These are phyloP conservation scores for Pollenia angustigena DNA, from an alignment of 2,888 invertebrate species.

Conservation along the genomic window DNA sequence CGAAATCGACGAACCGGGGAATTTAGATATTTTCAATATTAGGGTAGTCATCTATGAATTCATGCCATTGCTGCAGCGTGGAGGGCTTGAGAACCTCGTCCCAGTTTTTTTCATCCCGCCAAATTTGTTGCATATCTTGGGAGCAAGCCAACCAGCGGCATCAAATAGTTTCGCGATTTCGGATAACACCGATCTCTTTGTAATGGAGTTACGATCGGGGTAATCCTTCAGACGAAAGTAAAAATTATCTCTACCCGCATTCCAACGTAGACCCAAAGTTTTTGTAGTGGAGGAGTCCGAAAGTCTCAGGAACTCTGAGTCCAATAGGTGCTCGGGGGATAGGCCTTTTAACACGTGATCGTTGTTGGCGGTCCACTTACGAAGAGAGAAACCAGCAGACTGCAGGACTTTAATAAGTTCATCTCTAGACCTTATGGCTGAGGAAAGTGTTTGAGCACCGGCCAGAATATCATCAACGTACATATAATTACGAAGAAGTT, in stretches of 20 bases:
- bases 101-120: slow-evolving; percentile 24
- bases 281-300: slow-evolving; percentile 19
- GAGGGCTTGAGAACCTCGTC: background rate
- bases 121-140: slow-evolving; percentile 16
- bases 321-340: background rate
- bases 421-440: background rate
- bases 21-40: slow-evolving; percentile 10
- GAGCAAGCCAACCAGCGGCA: no score
- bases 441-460: background rate
- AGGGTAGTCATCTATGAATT: background rate
- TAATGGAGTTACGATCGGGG: background rate
- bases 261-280: slow-evolving; percentile 22
- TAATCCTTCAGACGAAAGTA: background rate
- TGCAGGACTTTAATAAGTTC: slow-evolving; percentile 17
- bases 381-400: slow-evolving; percentile 34
- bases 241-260: slow-evolving; percentile 24
- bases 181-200: slow-evolving; percentile 2
- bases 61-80: background rate
- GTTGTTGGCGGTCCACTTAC: slow-evolving; percentile 40
- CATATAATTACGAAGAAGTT: slow-evolving; percentile 19
- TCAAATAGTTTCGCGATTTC: slow-evolving; percentile 25
- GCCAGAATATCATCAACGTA: slow-evolving; percentile 39
- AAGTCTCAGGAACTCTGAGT: slow-evolving; percentile 33
- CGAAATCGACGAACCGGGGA: slow-evolving; percentile 9
- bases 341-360: background rate